A percentile compares a stretch with the other conserved stretches of the same genome.
Conservation (phyloP, 1,140 invertebrate genomes). For the Atta colombica region DNA sequence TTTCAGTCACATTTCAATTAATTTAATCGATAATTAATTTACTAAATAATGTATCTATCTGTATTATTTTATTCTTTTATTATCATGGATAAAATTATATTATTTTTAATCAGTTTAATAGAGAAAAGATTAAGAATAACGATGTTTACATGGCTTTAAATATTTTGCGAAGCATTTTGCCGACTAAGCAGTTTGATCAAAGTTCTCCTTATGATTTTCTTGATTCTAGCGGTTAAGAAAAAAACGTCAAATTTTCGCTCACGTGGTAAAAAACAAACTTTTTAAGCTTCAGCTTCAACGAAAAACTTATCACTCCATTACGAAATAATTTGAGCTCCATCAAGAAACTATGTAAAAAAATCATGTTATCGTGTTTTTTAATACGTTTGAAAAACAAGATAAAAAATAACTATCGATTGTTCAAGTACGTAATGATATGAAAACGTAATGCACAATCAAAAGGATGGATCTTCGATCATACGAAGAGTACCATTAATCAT, state of each 20-base stretch:
- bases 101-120: neutral
- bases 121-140: neutral
- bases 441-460: neutral
- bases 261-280: neutral
- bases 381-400: neutral
- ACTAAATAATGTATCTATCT: neutral
- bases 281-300: neutral
- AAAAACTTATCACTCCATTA: neutral
- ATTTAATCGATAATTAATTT: neutral
- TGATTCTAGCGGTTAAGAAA: neutral
- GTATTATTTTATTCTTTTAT: neutral
- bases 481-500: neutral
- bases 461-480: neutral
- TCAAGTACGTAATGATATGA: no score
- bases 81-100: neutral
- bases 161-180: neutral
- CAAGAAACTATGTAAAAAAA: neutral
- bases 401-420: neutral
- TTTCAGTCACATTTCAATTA: neutral
- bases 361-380: neutral
- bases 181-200: neutral
- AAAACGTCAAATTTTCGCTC: neutral
- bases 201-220: neutral
- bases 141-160: neutral
- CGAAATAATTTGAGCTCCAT: neutral